These are phyloP conservation scores for Cotesia glomerata DNA, from an alignment of 1,140 invertebrate genomes.

Conservation along the genomic window DNA sequence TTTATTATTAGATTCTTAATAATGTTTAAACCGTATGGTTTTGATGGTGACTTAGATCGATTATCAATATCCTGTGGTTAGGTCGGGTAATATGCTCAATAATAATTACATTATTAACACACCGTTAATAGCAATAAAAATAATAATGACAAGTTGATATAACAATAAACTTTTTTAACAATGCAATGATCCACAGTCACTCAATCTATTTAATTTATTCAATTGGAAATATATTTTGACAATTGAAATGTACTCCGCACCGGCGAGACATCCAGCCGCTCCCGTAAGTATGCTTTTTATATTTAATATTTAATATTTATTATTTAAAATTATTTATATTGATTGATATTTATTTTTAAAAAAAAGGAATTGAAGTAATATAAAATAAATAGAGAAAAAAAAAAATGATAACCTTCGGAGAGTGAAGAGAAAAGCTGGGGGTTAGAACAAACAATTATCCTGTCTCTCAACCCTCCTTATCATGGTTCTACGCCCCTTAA, in stretches of 20 bases:
- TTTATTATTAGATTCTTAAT: too few relatives aligned
- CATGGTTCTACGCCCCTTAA: slow-evolving; percentile 31
- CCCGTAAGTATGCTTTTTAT: slow-evolving; percentile 59
- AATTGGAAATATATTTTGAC: slow-evolving; percentile 38
- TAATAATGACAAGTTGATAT: background rate
- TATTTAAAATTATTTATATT: background rate
- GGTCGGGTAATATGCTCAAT: too few relatives aligned
- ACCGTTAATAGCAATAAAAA: too few relatives aligned
- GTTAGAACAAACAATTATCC: slow-evolving; percentile 44
- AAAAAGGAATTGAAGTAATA: too few relatives aligned
- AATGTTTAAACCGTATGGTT: too few relatives aligned
- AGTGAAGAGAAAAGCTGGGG: slow-evolving; percentile 21
- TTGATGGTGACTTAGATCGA: too few relatives aligned
- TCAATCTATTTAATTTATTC: slow-evolving; percentile 37
- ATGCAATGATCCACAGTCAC: slow-evolving; percentile 48
- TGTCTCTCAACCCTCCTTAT: slow-evolving; percentile 29
- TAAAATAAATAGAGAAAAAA: too few relatives aligned
- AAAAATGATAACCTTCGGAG: background rate
- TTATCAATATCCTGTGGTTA: too few relatives aligned
- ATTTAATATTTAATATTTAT: background rate
- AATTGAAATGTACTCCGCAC: slow-evolving; percentile 67
- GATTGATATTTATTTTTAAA: background rate
- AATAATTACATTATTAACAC: too few relatives aligned
- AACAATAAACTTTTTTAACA: slow-evolving; percentile 32
- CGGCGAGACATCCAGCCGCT: slow-evolving; percentile 68